A percentile compares a stretch with the other conserved stretches of the same genome.
Evolutionary conservation across 2,113 vertebrate genomes (phyloP).

Genomic region (Sminthopsis crassicaudata): DNA sequence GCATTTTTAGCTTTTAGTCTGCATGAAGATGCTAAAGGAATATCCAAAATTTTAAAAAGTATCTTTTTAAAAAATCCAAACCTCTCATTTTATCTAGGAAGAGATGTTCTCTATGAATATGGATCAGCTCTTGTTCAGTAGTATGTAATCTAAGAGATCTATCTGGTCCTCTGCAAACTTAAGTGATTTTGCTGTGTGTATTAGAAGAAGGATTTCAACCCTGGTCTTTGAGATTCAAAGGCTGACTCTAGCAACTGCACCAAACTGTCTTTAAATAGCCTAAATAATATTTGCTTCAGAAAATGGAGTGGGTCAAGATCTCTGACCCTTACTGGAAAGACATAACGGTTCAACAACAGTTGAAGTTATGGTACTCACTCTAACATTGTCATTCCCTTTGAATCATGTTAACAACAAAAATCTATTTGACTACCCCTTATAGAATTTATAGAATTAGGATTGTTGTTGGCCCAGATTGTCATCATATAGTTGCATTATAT

Average conservation of each 20-base stretch:
- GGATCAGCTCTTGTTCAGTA: background rate
- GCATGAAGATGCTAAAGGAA: background rate
- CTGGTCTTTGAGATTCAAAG: background rate
- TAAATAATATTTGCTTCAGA: constrained; percentile 4
- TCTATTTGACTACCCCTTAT: background rate
- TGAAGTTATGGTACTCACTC: background rate
- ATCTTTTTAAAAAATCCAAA: background rate
- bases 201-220: background rate
- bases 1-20: background rate
- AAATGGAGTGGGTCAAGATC: background rate
- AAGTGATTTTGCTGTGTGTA: background rate
- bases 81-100: background rate
- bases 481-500: background rate
- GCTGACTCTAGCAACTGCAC: background rate
- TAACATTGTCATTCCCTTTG: background rate
- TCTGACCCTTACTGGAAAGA: background rate
- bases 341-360: background rate
- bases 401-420: background rate
- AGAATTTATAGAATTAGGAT: background rate
- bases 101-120: background rate
- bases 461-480: background rate
- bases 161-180: background rate
- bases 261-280: background rate
- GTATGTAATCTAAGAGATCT: background rate
- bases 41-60: background rate